phyloP scores from a whole-genome alignment of 35 echinoderm and acorn worm genomes.

The Heliocidaris tuberculata region DNA sequence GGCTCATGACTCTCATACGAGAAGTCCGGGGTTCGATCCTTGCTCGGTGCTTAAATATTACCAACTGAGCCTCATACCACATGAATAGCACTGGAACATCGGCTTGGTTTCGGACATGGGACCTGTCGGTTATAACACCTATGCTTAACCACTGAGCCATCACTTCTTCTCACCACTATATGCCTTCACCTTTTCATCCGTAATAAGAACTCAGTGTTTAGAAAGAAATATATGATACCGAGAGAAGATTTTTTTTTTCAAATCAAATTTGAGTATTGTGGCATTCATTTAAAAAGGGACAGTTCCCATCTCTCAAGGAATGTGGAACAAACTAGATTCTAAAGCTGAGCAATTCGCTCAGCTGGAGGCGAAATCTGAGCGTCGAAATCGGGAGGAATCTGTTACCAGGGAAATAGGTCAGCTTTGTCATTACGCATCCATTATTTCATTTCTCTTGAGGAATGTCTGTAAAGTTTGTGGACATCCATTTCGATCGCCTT shows the following conservation, averaged over 20 bases:
- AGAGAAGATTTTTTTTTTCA: background rate
- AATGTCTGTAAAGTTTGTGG: slow-evolving; percentile 17
- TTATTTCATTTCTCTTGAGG: slow-evolving; percentile 7
- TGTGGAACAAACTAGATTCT: background rate
- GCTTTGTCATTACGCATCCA: background rate
- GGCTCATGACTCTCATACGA: too few relatives aligned
- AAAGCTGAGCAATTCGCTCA: background rate
- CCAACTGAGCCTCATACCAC: too few relatives aligned
- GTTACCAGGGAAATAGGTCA: background rate
- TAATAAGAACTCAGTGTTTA: background rate
- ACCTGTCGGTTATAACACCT: too few relatives aligned
- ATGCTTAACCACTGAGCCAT: too few relatives aligned
- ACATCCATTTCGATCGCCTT: slow-evolving; percentile 1
- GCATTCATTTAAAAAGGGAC: background rate
- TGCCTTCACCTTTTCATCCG: too few relatives aligned
- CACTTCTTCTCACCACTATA: too few relatives aligned
- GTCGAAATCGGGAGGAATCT: background rate
- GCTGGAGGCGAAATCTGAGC: background rate
- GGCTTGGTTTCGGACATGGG: too few relatives aligned
- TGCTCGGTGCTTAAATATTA: too few relatives aligned
- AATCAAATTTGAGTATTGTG: background rate
- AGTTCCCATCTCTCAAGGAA: background rate
- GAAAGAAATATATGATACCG: background rate
- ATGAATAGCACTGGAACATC: too few relatives aligned
- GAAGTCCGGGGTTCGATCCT: too few relatives aligned